A percentile compares a stretch with the other conserved stretches of the same genome.
phyloP scores from a whole-genome alignment of 2,888 invertebrate genomes.

The Lycia hirtaria region DNA sequence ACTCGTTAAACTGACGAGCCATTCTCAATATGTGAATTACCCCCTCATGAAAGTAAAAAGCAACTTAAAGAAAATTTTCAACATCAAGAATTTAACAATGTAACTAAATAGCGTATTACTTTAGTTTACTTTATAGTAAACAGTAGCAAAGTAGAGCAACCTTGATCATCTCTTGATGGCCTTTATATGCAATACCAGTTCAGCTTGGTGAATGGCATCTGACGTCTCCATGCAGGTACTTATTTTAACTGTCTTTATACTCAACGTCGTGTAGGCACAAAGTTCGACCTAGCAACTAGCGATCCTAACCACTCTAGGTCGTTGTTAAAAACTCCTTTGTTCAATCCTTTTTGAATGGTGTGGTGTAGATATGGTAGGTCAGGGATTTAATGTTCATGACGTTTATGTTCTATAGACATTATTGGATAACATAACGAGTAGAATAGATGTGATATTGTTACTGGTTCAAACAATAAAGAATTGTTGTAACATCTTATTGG shows the following conservation, averaged over 20 bases:
- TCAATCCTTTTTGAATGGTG: not conserved
- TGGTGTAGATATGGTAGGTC: not conserved
- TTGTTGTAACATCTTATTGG: too few relatives aligned
- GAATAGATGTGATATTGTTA: too few relatives aligned
- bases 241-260: constrained; percentile 26
- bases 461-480: not conserved
- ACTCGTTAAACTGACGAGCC: too few relatives aligned
- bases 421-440: not conserved
- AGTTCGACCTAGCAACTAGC: constrained; percentile 5
- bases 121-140: constrained; percentile 38
- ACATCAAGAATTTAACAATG: too few relatives aligned
- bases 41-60: too few relatives aligned
- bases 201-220: constrained; percentile 47
- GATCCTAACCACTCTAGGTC: constrained; percentile 9
- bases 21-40: too few relatives aligned
- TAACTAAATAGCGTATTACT: not conserved
- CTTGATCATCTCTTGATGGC: constrained; percentile 67
- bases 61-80: too few relatives aligned
- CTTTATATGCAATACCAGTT: constrained; percentile 53
- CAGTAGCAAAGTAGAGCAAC: constrained; percentile 60
- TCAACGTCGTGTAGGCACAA: constrained; percentile 9
- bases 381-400: not conserved
- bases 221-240: constrained; percentile 25
- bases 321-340: not conserved
- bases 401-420: not conserved